Evolutionary conservation across 2,888 invertebrate species (phyloP), one percentile per base, ranked within the genome.

Genomic region (Anodontia alba): DNA sequence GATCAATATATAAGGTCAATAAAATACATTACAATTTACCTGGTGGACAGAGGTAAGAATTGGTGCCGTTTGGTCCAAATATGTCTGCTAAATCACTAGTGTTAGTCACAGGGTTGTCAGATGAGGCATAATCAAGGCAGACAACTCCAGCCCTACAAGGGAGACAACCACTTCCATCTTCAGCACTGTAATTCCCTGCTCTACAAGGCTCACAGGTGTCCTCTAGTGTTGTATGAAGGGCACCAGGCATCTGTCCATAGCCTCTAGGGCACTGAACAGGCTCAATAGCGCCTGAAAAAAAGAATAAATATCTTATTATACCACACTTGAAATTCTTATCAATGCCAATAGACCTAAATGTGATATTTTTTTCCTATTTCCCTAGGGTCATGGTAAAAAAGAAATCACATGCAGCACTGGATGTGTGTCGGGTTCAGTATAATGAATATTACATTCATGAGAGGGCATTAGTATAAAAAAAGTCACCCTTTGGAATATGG

Each of bases 131-230:
- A 15, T 83, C 88, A 57, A 90, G 83, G 80, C 94, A 94, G 57
- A 94, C 93, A 54, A 93, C 93, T 26, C 93, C 93, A 8, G 93
- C 92, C n/a, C 92, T 86, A 83, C 94, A 94, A 7, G 90, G 87
- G 17, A 80, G 67, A 88, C 94, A 94, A 12, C 86, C 87, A 17
- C 86, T 83, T 5, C 93, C 89, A 17, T 88, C 81, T 26, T 92
- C 87, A 33, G 91, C 91, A 26, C 94, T 93, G 84, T 91, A 94
- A 36, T 87, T 89, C 29, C 94, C 94, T 0, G 92, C 91, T 26
- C 83, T 84, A 76, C 94, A 94, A 0, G 93, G 91, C 43, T 93
- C 90, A 81, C 94, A 94, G 1, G 94, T 94, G 83, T 93, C 93
- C 7, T 85, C 86, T 67, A 92, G 91, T 0, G 92, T 91, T 15